Base-by-base conservation (phyloP, 2,797 vertebrate species). In the Falco rusticolus region DNA sequence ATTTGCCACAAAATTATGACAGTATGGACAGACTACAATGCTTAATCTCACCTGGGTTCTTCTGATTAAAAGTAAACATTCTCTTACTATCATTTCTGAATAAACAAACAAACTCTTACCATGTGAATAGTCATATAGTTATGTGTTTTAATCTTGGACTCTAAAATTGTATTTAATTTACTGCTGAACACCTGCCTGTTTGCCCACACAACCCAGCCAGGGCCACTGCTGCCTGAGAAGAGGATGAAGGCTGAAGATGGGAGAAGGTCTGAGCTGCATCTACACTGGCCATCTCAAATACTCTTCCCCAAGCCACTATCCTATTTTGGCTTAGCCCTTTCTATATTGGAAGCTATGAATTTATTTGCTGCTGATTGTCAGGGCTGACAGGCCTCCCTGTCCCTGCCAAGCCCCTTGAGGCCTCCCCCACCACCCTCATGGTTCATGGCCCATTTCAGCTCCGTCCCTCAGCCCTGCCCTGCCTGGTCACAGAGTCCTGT, bases 381-480 rank as follows among this genome's bases (percentile, higher is more conserved):
- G 29, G 39, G 26, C 39, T 54, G 4, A n/a, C 0, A 1, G 34
- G 7, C 12, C 5, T 17, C 18, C 10, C 6, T n/a, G 59, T 51
- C 13, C n/a, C n/a, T 79, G 13, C 14, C 16, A 17, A 57, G 31
- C 9, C 17, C 8, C n/a, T 31, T 5, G 7, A 7, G 15, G 11
- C 11, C 8, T 34, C 6, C 7, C 6, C 7, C 3, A 29, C 5
- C 31, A 41, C 29, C 12, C 10, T 15, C 15, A 29, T 16, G 10
- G 18, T 9, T 29, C 70, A 53, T 3, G 2, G 13, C 10, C 3
- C 29, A 5, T 51, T 43, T 64, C n/a, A 83, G 31, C 7, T 10
- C 22, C 11, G 18, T 6, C 24, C 6, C 17, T 37, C 10, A 51
- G 68, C 45, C 24, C 17, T 77, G 20, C 6, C 29, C 41, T 48